Conservation (phyloP, 2,888 invertebrate genomes). For the Linnaemya tessellans region DNA sequence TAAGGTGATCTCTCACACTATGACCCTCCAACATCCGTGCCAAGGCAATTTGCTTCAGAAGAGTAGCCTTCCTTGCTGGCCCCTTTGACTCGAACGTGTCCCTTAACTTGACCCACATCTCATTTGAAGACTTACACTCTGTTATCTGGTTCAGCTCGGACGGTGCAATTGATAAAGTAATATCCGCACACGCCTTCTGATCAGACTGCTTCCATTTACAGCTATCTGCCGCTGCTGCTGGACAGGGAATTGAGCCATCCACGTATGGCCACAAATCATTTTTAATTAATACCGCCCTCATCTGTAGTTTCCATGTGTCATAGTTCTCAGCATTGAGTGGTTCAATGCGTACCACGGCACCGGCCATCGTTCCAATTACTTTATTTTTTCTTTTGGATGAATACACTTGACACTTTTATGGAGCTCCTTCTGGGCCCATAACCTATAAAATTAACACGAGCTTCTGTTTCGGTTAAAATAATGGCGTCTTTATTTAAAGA, state of each 20-base stretch:
- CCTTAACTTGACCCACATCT: neutral
- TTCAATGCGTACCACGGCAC: conserved; percentile 8
- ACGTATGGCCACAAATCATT: conserved; percentile 7
- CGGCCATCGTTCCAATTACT: neutral
- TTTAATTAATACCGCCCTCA: neutral
- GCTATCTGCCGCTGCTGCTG: neutral
- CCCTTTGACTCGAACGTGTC: neutral
- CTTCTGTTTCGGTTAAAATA: too few relatives aligned
- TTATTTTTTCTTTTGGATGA: too few relatives aligned
- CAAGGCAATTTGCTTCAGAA: neutral
- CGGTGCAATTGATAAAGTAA: neutral
- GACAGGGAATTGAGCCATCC: neutral
- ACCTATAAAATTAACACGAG: too few relatives aligned
- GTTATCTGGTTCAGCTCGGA: neutral
- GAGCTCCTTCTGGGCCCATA: too few relatives aligned
- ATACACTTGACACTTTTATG: too few relatives aligned
- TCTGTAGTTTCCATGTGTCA: neutral
- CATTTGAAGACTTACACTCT: neutral
- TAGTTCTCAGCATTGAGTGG: conserved; percentile 3
- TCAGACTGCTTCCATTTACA: neutral
- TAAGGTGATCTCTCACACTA: neutral
- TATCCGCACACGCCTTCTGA: conserved; percentile 5
- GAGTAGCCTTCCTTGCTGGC: neutral
- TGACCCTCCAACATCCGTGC: neutral
- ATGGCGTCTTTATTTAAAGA: too few relatives aligned